phyloP scores from a whole-genome alignment of 2,113 vertebrate species.

The Canis aureus region DNA sequence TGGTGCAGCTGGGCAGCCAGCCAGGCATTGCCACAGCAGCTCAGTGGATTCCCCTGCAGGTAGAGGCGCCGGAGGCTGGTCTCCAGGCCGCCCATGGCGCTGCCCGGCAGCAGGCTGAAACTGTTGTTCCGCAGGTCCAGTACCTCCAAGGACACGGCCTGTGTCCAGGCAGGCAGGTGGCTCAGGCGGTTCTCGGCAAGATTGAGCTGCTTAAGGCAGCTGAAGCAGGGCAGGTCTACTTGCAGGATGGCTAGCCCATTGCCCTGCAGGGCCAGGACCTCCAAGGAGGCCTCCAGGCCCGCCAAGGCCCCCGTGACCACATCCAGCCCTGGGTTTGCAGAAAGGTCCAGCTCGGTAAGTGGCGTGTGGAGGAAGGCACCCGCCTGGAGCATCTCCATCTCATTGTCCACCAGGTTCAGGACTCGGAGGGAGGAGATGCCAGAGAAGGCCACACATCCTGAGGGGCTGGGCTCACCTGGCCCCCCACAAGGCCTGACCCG shows the following conservation, averaged over 20 bases:
- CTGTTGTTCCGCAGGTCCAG: constrained; percentile 95
- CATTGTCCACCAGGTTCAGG: constrained; percentile 92
- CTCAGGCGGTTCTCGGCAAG: constrained; percentile 93
- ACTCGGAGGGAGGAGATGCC: constrained; percentile 85
- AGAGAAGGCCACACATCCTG: constrained; percentile 89
- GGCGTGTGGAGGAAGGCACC: constrained; percentile 89
- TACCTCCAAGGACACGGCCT: constrained; percentile 90
- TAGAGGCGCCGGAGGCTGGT: constrained; percentile 93
- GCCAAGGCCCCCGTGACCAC: constrained; percentile 88
- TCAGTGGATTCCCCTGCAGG: constrained; percentile 94
- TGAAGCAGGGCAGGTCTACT: constrained; percentile 90
- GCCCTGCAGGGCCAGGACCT: constrained; percentile 90
- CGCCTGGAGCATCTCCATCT: constrained; percentile 85
- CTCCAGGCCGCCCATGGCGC: constrained; percentile 90
- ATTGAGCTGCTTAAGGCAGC: constrained; percentile 91
- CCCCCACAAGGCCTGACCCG: constrained; percentile 86
- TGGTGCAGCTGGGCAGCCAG: constrained; percentile 91
- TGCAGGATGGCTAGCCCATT: constrained; percentile 89
- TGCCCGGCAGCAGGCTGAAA: constrained; percentile 90
- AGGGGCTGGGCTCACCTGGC: not conserved
- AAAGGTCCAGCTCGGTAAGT: constrained; percentile 91
- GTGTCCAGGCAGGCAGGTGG: constrained; percentile 89
- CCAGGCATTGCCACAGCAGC: constrained; percentile 93
- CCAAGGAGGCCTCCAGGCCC: constrained; percentile 92
- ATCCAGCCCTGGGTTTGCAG: constrained; percentile 91